A percentile compares a stretch with the other conserved stretches of the same genome.
Conservation (phyloP, 2,888 invertebrate species). For the Orchestes rusci region DNA sequence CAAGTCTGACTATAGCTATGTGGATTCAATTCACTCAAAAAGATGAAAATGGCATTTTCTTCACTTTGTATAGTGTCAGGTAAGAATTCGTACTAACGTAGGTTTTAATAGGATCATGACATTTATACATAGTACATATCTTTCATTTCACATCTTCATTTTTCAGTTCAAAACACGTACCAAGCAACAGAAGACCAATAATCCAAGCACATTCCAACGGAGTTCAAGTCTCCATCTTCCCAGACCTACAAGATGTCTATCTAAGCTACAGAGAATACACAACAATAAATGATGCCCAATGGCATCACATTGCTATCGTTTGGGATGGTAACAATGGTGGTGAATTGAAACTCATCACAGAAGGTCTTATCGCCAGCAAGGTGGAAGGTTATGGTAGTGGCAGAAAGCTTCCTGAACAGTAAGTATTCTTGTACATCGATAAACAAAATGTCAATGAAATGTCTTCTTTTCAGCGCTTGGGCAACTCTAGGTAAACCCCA, state of each 20-base stretch:
- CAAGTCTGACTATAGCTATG: slow-evolving; percentile 82
- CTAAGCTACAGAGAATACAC: slow-evolving; percentile 86
- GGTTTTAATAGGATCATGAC: neutral
- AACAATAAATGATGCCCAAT: slow-evolving; percentile 91
- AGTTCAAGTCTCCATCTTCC: slow-evolving; percentile 85
- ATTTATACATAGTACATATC: neutral
- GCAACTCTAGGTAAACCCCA: slow-evolving; percentile 86
- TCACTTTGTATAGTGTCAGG: slow-evolving; percentile 86
- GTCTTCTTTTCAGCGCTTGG: slow-evolving; percentile 65
- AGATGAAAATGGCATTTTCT: slow-evolving; percentile 90
- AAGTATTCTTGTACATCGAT: slow-evolving; percentile 40
- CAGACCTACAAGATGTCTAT: slow-evolving; percentile 82
- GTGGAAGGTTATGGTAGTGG: slow-evolving; percentile 83
- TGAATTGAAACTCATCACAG: slow-evolving; percentile 84
- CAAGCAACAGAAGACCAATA: slow-evolving; percentile 69
- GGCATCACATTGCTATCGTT: slow-evolving; percentile 94
- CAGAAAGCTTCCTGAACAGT: slow-evolving; percentile 75
- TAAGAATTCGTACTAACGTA: slow-evolving; percentile 38
- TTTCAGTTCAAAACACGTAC: slow-evolving; percentile 68
- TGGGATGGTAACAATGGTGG: slow-evolving; percentile 83
- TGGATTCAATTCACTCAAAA: slow-evolving; percentile 94
- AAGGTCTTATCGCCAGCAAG: slow-evolving; percentile 90
- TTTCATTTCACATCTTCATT: neutral
- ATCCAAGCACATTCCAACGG: slow-evolving; percentile 89
- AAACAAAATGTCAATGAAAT: neutral